Conservation (phyloP, 1,140 invertebrate genomes). For the Neodiprion pinetum region DNA sequence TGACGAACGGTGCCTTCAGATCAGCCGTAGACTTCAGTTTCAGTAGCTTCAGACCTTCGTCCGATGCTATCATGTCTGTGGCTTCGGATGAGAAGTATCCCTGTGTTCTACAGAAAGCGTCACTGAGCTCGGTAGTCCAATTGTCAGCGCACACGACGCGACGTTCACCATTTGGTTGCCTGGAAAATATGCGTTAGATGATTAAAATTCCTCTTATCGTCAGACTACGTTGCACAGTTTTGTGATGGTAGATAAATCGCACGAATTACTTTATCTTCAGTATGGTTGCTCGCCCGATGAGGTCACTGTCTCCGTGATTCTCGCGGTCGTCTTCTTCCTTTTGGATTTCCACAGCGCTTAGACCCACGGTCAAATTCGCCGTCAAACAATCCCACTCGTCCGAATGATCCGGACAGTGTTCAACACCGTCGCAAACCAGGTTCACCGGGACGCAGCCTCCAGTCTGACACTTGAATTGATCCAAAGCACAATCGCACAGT, state of each 20-base stretch:
- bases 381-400: conserved; percentile 70
- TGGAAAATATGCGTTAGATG: conserved; percentile 27
- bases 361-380: conserved; percentile 35
- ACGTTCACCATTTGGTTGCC: conserved; percentile 54
- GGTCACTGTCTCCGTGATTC: conserved; percentile 3
- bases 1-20: conserved; percentile 47
- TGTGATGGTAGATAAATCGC: conserved; percentile 15
- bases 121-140: conserved; percentile 64
- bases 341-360: conserved; percentile 22
- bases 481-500: conserved; percentile 63
- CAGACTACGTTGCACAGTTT: no score
- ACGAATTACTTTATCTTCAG: conserved; percentile 48
- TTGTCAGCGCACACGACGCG: conserved; percentile 61
- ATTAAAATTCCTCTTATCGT: no score
- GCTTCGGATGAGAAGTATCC: conserved; percentile 61
- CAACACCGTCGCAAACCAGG: conserved; percentile 67
- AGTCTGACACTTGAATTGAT: conserved; percentile 66
- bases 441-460: conserved; percentile 66
- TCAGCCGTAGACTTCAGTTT: conserved; percentile 52
- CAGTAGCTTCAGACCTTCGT: conserved; percentile 42
- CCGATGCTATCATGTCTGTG: conserved; percentile 46
- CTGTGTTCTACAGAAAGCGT: conserved; percentile 63
- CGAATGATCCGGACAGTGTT: conserved; percentile 69
- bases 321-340: conserved; percentile 27
- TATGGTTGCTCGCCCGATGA: conserved; percentile 26